phyloP scores from a whole-genome alignment of 2,888 invertebrate species.

The Heliconius hortense region DNA sequence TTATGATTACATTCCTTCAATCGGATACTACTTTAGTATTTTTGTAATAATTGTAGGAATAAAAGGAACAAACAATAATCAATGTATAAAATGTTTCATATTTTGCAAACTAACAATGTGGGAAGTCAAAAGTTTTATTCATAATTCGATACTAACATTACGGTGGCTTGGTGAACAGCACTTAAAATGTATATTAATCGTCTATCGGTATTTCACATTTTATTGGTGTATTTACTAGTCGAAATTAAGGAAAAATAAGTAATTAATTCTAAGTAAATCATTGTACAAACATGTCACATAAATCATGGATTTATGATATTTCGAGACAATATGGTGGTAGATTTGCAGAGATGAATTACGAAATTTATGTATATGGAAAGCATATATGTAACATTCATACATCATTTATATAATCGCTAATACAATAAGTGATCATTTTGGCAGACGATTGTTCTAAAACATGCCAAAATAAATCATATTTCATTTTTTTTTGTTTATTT shows the following conservation, averaged over 20 bases:
- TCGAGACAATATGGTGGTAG: slow-evolving; percentile 43
- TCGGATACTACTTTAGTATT: not conserved
- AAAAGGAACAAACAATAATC: slow-evolving; percentile 1
- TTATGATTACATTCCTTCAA: slow-evolving; percentile 21
- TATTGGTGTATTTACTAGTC: slow-evolving; percentile 44
- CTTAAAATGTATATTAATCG: slow-evolving; percentile 33
- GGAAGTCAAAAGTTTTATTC: slow-evolving; percentile 29
- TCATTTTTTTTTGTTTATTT: slow-evolving; percentile 50
- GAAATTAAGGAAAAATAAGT: slow-evolving; percentile 30
- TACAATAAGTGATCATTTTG: slow-evolving; percentile 27
- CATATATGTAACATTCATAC: slow-evolving; percentile 33
- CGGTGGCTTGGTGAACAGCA: slow-evolving; percentile 49
- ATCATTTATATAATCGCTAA: slow-evolving; percentile 22
- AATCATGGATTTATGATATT: slow-evolving; percentile 42
- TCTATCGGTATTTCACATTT: slow-evolving; percentile 26
- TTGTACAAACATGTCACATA: slow-evolving; percentile 39
- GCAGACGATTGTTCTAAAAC: slow-evolving; percentile 31
- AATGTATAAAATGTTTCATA: slow-evolving; percentile 28
- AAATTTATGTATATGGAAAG: slow-evolving; percentile 39
- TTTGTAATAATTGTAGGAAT: slow-evolving; percentile 8
- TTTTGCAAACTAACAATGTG: slow-evolving; percentile 37
- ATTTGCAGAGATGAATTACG: slow-evolving; percentile 31
- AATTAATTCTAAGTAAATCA: slow-evolving; percentile 29
- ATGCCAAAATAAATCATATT: slow-evolving; percentile 30
- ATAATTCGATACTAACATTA: slow-evolving; percentile 46